These are phyloP conservation scores for Aleiodes testaceus DNA, from an alignment of 2,888 invertebrate species.

Conservation along the genomic window DNA sequence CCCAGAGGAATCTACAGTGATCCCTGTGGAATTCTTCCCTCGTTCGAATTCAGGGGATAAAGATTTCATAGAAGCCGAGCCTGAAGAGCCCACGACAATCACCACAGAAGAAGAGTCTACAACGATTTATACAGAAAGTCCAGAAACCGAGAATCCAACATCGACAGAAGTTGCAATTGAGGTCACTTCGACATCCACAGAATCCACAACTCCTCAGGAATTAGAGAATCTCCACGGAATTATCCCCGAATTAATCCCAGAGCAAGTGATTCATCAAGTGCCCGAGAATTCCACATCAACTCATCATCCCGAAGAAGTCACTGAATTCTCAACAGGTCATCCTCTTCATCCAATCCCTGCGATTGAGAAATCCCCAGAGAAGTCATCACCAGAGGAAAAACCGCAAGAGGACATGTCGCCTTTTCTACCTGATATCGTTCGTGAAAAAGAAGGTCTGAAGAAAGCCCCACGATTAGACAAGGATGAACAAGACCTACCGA, in stretches of 20 bases:
- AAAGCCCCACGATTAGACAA: slow-evolving; percentile 74
- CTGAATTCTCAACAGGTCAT: slow-evolving; percentile 54
- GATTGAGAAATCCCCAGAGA: slow-evolving; percentile 49
- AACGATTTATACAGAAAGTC: slow-evolving; percentile 28
- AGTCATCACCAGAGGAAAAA: slow-evolving; percentile 56
- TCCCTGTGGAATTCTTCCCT: not conserved
- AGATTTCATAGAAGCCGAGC: slow-evolving; percentile 16
- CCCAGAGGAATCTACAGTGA: slow-evolving; percentile 48
- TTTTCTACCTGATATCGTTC: slow-evolving; percentile 80
- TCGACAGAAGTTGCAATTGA: slow-evolving; percentile 39
- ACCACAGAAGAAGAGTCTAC: slow-evolving; percentile 34
- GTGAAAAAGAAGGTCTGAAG: slow-evolving; percentile 64
- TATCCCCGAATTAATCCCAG: slow-evolving; percentile 61
- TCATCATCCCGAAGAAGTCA: slow-evolving; percentile 9
- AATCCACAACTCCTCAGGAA: slow-evolving; percentile 48
- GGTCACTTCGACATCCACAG: slow-evolving; percentile 55
- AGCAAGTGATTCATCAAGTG: slow-evolving; percentile 44
- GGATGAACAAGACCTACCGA: slow-evolving; percentile 74
- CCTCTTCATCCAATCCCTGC: slow-evolving; percentile 53
- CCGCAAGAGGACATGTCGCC: slow-evolving; percentile 78
- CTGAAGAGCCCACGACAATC: slow-evolving; percentile 27
- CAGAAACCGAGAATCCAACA: not conserved
- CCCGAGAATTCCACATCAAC: slow-evolving; percentile 12
- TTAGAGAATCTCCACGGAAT: slow-evolving; percentile 56
- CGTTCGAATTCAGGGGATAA: not conserved